Percentiles rank a stretch among this genome's conserved stretches.
phyloP scores from a whole-genome alignment of 2,113 vertebrate genomes.

The Willisornis vidua region DNA sequence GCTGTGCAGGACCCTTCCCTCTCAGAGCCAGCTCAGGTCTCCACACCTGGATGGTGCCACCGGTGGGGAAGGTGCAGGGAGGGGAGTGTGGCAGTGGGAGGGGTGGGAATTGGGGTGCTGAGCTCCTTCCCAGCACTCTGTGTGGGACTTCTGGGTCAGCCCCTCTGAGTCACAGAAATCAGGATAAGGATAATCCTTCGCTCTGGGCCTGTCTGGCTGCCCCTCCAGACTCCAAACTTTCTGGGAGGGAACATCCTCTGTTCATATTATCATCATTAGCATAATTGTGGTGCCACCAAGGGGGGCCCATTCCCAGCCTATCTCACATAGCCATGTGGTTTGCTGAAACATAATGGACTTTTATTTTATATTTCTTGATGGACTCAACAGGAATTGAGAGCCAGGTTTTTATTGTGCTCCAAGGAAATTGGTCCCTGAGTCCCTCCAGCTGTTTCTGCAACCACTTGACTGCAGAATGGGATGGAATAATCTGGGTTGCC shows the following conservation, averaged over 20 bases:
- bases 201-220: neutral
- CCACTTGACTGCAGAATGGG: neutral
- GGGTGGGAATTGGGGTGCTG: neutral
- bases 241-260: neutral
- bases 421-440: fast-evolving
- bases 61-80: neutral
- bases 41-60: neutral
- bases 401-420: neutral
- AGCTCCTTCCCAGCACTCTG: neutral
- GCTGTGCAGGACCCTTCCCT: neutral
- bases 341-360: neutral
- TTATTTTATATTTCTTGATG: neutral
- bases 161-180: neutral
- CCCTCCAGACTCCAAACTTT: neutral
- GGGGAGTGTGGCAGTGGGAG: neutral
- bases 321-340: neutral
- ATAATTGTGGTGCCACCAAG: neutral
- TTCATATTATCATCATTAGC: neutral
- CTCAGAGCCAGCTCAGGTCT: neutral
- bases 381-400: neutral
- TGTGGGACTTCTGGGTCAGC: neutral
- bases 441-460: neutral
- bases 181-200: constrained; percentile 2
- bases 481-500: fast-evolving
- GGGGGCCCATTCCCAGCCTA: neutral